Percentiles rank a stretch among this genome's conserved stretches.
phyloP scores from a whole-genome alignment of 2,888 invertebrate genomes.

The Rhagonycha fulva region DNA sequence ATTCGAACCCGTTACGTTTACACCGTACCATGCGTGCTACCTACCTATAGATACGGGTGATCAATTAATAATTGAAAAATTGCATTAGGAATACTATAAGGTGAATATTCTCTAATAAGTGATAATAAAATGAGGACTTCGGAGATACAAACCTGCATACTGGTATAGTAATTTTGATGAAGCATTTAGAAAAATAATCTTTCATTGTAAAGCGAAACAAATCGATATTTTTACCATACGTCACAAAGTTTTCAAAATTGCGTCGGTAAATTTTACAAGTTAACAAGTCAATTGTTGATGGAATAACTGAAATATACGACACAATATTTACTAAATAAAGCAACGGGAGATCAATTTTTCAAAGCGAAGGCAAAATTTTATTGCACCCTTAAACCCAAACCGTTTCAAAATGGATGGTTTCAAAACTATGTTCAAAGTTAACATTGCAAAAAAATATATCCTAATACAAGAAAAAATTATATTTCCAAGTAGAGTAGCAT shows the following conservation, averaged over 20 bases:
- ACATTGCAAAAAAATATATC: neutral
- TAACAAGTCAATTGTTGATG: neutral
- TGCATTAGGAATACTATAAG: neutral
- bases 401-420: neutral
- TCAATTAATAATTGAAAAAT: neutral
- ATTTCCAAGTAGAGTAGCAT: neutral
- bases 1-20: neutral
- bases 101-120: constrained; percentile 21
- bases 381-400: neutral
- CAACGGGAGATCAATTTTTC: neutral
- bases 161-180: constrained; percentile 6
- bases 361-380: neutral
- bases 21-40: no score
- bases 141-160: constrained; percentile 27
- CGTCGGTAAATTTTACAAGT: neutral
- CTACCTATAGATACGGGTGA: neutral
- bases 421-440: no score
- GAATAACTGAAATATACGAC: neutral
- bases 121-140: constrained; percentile 27
- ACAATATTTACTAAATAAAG: constrained; percentile 7
- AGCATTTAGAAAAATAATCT: no score
- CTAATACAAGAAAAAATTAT: neutral
- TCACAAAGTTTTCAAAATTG: neutral
- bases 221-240: neutral
- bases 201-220: neutral